Conservation (phyloP, 2,797 vertebrate species). For the Tinamus major region DNA sequence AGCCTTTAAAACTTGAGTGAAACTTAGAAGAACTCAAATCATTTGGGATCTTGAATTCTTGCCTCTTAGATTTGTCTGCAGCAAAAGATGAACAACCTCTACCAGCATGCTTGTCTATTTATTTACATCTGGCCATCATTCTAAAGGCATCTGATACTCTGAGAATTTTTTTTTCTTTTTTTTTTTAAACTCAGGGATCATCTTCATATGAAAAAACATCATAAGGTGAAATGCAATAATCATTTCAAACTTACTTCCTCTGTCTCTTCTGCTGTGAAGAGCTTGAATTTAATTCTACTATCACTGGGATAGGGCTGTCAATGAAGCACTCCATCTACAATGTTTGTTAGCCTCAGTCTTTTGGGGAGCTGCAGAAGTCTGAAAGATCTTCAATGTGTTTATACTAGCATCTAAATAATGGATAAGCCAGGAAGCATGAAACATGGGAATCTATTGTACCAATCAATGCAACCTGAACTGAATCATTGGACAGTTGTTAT, state of each 20-base stretch:
- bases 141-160: slow-evolving; percentile 6
- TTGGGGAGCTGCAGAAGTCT: not conserved
- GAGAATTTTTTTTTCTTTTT: slow-evolving; percentile 9
- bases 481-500: slow-evolving; percentile 36
- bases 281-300: not conserved
- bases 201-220: slow-evolving; percentile 26
- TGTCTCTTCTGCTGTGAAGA: slow-evolving; percentile 18
- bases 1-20: not conserved
- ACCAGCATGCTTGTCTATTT: slow-evolving; percentile 18
- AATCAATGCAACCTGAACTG: slow-evolving; percentile 28
- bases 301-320: slow-evolving; percentile 26
- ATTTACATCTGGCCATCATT: not conserved
- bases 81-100: not conserved
- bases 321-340: not conserved
- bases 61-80: not conserved
- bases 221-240: slow-evolving; percentile 21
- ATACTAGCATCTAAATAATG: slow-evolving; percentile 41
- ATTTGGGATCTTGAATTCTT: not conserved
- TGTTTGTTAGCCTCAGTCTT: not conserved
- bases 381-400: slow-evolving; percentile 51
- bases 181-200: not conserved
- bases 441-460: slow-evolving; percentile 28
- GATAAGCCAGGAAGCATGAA: slow-evolving; percentile 44
- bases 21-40: not conserved
- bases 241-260: slow-evolving; percentile 44